Conservation (phyloP, 1,140 invertebrate species). For the Bursaphelenchus mucronatus region DNA sequence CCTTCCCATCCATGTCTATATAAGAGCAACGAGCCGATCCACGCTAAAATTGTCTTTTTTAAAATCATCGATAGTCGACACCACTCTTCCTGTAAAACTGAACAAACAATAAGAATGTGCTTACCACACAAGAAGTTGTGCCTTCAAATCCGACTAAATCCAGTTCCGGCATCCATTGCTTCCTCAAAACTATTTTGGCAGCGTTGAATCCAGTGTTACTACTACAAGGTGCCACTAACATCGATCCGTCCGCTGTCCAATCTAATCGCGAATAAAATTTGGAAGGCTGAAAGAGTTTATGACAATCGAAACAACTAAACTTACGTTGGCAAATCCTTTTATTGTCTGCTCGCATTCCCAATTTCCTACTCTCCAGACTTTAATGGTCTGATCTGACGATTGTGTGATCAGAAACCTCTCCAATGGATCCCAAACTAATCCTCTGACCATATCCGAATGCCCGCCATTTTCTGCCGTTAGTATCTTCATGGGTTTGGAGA, state of each 20-base stretch:
- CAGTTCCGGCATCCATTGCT: background rate
- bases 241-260: slow-evolving; percentile 23
- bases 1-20: background rate
- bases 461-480: slow-evolving; percentile 11
- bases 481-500: background rate
- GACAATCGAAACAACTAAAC: background rate
- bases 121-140: slow-evolving; percentile 19
- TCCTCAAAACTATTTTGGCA: slow-evolving; percentile 15
- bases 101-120: slow-evolving; percentile 6
- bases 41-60: slow-evolving; percentile 9
- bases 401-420: slow-evolving; percentile 20
- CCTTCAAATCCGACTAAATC: slow-evolving; percentile 25
- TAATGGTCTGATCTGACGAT: slow-evolving; percentile 22
- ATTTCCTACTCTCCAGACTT: slow-evolving; percentile 15
- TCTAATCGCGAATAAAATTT: slow-evolving; percentile 12
- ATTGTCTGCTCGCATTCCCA: slow-evolving; percentile 23
- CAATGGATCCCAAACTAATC: slow-evolving; percentile 21
- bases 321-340: slow-evolving; percentile 6
- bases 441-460: slow-evolving; percentile 15
- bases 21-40: slow-evolving; percentile 9
- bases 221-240: slow-evolving; percentile 20
- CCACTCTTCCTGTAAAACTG: background rate
- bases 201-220: slow-evolving; percentile 21
- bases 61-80: too few relatives aligned
- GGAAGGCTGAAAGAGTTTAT: slow-evolving; percentile 10